Base-by-base conservation (phyloP, 2,113 vertebrate genomes). In the Micromys minutus region DNA sequence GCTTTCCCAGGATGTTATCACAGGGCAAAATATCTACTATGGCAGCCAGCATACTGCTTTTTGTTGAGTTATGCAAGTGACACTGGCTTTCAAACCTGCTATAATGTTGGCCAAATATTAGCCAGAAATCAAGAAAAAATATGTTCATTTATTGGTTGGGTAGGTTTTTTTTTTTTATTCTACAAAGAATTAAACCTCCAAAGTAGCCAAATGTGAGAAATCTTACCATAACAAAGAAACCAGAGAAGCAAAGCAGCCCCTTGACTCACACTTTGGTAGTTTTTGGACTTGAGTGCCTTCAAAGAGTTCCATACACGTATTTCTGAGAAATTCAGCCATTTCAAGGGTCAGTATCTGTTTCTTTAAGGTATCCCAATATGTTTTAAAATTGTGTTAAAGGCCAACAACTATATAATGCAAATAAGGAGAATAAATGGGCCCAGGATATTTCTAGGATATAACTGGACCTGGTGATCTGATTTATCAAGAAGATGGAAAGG, bases 41-140 rank as follows among this genome's bases (percentile, higher is more conserved):
- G 19, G 57, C 39, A 83, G 11, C 52, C 12, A 71, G 59, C 3
- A 93, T 19, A 2, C 77, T 57, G 52, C 17, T 92, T 81, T 95
- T 95, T 19, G 50, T 74, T 88, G 94, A 93, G 72, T 88, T 92
- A 63, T 67, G 26, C 52, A 85, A 65, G 52, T 22, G 84, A 90
- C 36, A 71, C 2, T 36, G 39, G 1, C 88, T 88, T 91, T 95
- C 12, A 84, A 77, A 59, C 22, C 57, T 72, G 72, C 52, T 67
- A n/a, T 17, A 83, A 55, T 72, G 34, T 88, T 57, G 17, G 31
- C 6, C 69, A 96, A 95, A 74, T 87, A 85, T 39, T 42, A 13
- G n/a, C 52, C 26, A 57, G 45, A 76, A 55, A 61, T 80, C 17
- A 76, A 93, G 36, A 86, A 87, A 76, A 42, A 76, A 42, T 55